Evolutionary conservation across 2,888 invertebrate genomes (phyloP), one percentile per base, ranked within the genome.

Genomic region (Tholera decimalis): DNA sequence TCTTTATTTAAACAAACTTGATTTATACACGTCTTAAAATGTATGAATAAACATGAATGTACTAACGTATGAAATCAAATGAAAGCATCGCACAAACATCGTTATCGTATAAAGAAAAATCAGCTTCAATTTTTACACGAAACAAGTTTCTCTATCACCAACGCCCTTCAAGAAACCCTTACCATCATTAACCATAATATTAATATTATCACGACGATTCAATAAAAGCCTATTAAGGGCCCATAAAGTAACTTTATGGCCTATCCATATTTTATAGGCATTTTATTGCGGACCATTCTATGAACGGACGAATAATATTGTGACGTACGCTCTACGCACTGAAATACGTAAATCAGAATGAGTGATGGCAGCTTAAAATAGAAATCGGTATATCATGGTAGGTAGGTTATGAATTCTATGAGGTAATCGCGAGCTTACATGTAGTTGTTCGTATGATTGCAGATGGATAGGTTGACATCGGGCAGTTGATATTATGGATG

Each of bases 201-300:
- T 73, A 73, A 37, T 56, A 66, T 44, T 60, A 74, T 78, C 59
- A 78, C 74, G 35, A 53, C 46, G 57, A 63, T 79, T 70, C 81
- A 79, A 81, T 74, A 66, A 61, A 66, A 43, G 50, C 54, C 61
- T 64, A 74, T 66, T 77, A 80, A 47, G 44, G 24, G 41, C 5
- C n/a, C 66, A 41, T 79, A 79, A 81, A 73, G 9, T 43, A 1
- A 15, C 6, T 65, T 66, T 62, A 74, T 20, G 6, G 30, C 46
- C 63, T 74, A 77, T 78, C 62, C 54, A 81, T 66, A 75, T 70
- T 78, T 79, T 81, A 80, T 63, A 24, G 44, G 33, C 20, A 11
- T 80, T 78, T 78, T 80, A 78, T 78, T 77, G 49, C 55, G 22
- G 39, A n/a, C n/a, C 28, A 39, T 73, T 78, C 60, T 78, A 74